Base-by-base conservation (phyloP, 1,140 invertebrate genomes). In the Pachyrhynchus sulphureomaculatus region DNA sequence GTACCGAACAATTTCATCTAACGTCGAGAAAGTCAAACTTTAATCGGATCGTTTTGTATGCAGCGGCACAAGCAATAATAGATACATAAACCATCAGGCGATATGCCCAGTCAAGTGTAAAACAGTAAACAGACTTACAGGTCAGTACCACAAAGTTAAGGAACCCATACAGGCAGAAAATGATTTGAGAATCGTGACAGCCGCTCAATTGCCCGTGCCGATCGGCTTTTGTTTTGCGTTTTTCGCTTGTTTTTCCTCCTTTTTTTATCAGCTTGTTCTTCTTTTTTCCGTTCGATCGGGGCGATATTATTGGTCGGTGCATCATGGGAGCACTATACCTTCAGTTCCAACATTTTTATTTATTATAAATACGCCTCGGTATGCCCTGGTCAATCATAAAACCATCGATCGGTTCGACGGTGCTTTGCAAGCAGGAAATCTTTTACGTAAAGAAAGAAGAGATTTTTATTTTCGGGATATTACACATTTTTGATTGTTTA, bases 81-180 rank as follows among this genome's bases (percentile, higher is more conserved):
- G 48, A 52, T 52, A 52, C 48, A 52, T 52, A 52, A 52, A 52
- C 2, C 13, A 52, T 52, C 1, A 17, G 21, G 34, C 32, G 48
- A 52, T 20, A 52, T 34, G 21, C 17, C 4, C 48, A 52, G 33
- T 37, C 32, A 52, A 36, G 48, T 52, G 37, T 29, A 52, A 52
- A 52, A 52, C 48, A 52, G 48, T 52, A 52, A 52, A 52, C 48
- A 52, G 37, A 52, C 32, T 52, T 33, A 52, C 48, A 52, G 48
- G 48, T 52, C 48, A 52, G 32, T 20, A 52, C 48, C 48, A 52
- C 48, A 48, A 32, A 48, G 34, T 48, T 33, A 52, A 33, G 15
- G 33, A 36, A 52, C 21, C 48, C 48, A 52, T 52, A 52, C 48
- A 52, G 29, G 17, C 48, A 52, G 48, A 52, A 52, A 52, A 52